Evolutionary conservation across 2,888 invertebrate species (phyloP).

Genomic region (Lasioglossum pauxillum): DNA sequence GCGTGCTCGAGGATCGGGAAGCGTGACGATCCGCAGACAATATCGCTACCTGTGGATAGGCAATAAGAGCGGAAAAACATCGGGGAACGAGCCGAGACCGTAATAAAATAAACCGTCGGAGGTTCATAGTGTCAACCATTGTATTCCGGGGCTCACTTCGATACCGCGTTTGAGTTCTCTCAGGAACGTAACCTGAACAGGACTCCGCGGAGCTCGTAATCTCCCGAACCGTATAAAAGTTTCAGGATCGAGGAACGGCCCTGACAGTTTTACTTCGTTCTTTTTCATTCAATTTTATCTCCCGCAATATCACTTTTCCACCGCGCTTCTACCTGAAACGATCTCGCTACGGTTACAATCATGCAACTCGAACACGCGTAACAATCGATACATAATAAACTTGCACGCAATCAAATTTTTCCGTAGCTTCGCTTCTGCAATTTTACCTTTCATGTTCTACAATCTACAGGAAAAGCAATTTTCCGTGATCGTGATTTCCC

Average conservation of each 20-base stretch:
- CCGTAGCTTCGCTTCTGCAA: not conserved
- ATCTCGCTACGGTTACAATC: not conserved
- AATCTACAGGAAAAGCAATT: too few relatives aligned
- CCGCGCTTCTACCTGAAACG: not conserved
- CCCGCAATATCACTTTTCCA: not conserved
- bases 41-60: conserved; percentile 52
- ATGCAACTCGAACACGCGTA: not conserved
- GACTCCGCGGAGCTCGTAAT: conserved; percentile 21
- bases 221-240: conserved; percentile 32
- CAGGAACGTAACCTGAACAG: conserved; percentile 34
- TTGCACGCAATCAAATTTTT: not conserved
- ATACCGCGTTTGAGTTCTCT: conserved; percentile 36
- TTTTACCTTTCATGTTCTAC: not conserved
- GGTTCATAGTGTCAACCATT: conserved; percentile 72
- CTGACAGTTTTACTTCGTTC: not conserved
- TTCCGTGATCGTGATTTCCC: too few relatives aligned
- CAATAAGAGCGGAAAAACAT: conserved; percentile 52
- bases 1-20: conserved; percentile 15
- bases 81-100: conserved; percentile 45
- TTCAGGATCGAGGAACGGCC: not conserved
- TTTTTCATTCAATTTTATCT: not conserved
- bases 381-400: not conserved
- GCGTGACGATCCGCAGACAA: conserved; percentile 36
- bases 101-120: conserved; percentile 69
- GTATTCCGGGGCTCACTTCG: conserved; percentile 62